These are phyloP conservation scores for Thera britannica DNA, from an alignment of 2,888 invertebrate genomes.

Conservation along the genomic window DNA sequence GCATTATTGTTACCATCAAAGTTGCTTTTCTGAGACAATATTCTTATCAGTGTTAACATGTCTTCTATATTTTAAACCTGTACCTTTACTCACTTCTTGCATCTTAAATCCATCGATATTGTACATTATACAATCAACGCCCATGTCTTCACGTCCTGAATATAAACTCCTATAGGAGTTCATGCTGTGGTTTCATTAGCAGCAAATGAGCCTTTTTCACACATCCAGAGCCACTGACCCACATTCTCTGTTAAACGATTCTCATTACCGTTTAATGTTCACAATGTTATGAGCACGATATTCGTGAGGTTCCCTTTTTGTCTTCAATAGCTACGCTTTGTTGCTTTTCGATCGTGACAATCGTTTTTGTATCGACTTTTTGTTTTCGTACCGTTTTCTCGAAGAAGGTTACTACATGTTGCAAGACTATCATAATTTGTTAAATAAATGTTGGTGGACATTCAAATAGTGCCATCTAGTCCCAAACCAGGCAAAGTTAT, in stretches of 20 bases:
- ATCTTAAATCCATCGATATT: too few species aligned
- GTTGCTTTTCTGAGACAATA: too few species aligned
- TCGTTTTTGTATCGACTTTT: conserved; percentile 56
- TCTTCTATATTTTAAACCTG: too few species aligned
- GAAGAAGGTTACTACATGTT: conserved; percentile 22
- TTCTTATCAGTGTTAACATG: too few species aligned
- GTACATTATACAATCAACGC: too few species aligned
- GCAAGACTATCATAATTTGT: too few species aligned
- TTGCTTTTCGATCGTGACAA: conserved; percentile 43
- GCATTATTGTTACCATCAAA: too few species aligned
- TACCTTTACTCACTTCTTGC: too few species aligned
- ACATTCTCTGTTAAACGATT: conserved; percentile 37
- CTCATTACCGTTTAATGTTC: conserved; percentile 42
- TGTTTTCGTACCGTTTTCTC: conserved; percentile 59
- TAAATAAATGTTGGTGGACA: not conserved
- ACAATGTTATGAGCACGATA: conserved; percentile 44
- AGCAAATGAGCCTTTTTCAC: conserved; percentile 43
- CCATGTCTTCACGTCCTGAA: too few species aligned
- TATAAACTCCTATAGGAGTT: not conserved
- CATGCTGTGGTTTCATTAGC: conserved; percentile 21
- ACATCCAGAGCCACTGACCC: conserved; percentile 46
- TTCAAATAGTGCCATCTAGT: not conserved
- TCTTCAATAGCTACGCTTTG: conserved; percentile 39
- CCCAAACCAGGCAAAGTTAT: too few species aligned
- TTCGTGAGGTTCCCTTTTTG: conserved; percentile 42